Percentiles rank a stretch among this genome's conserved stretches.
These are phyloP conservation scores for Agrilus mali DNA, from an alignment of 2,888 invertebrate genomes.

Conservation along the genomic window DNA sequence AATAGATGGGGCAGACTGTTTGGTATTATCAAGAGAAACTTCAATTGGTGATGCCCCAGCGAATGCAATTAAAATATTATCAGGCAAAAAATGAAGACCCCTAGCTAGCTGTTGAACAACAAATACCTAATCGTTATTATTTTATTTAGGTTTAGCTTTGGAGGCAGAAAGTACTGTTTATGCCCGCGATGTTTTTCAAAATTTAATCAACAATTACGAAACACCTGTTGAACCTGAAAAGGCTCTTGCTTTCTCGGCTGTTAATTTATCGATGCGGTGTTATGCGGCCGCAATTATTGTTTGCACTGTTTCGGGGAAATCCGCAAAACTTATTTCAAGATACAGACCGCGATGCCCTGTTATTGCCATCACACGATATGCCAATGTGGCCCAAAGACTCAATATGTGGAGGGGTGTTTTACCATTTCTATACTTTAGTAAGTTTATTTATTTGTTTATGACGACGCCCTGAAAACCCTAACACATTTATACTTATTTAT, in stretches of 20 bases:
- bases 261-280: conserved; percentile 57
- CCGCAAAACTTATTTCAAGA: conserved; percentile 56
- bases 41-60: conserved; percentile 64
- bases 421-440: conserved; percentile 47
- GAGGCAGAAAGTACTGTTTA: conserved; percentile 80
- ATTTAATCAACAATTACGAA: conserved; percentile 35
- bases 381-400: conserved; percentile 53
- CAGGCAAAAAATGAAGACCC: conserved; percentile 35
- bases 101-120: too few species aligned
- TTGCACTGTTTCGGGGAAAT: conserved; percentile 58
- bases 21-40: conserved; percentile 74
- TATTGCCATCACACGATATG: conserved; percentile 56
- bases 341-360: conserved; percentile 63
- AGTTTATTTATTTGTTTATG: neutral
- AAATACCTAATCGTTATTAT: too few species aligned
- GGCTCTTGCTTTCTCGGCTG: conserved; percentile 59
- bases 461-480: too few species aligned
- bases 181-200: conserved; percentile 66
- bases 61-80: conserved; percentile 57
- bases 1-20: conserved; percentile 79
- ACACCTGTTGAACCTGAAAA: conserved; percentile 44
- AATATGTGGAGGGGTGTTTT: conserved; percentile 45
- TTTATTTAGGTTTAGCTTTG: too few species aligned
- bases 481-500: too few species aligned
- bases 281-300: conserved; percentile 64